Base-by-base conservation (phyloP, 1,140 invertebrate species). In the Drosophila arizonae region DNA sequence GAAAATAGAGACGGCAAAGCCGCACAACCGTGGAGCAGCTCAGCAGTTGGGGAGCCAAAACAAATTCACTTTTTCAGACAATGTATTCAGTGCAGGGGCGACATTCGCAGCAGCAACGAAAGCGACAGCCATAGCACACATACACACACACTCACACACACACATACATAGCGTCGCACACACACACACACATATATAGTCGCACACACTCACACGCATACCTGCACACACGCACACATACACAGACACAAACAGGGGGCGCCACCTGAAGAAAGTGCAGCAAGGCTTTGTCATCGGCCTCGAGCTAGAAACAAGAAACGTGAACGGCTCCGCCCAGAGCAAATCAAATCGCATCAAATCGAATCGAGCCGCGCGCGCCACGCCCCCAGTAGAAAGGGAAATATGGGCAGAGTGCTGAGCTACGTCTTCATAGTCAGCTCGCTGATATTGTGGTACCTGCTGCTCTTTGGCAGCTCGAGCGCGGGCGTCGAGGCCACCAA, bases 41-140 rank as follows among this genome's bases (percentile, higher is more conserved):
- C 61, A 48, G 58, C 36, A 75, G 67, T 72, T 69, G 54, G 54
- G 48, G 67, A 39, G 36, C 65, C 77, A 77, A 71, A 80, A 71
- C 76, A 76, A 86, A 78, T 76, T 88, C 84, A 79, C 68, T 72
- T 80, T 85, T 84, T 88, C 54, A 55, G 62, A 88, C 88, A 88
- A 88, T 88, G 84, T 88, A 88, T 88, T 88, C 85, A 88, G 84
- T 88, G 84, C 84, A 88, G 84, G 84, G 84, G 84, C 84, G 85
- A 88, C 84, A 88, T 89, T 88, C 84, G 80, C 84, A 88, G 79
- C 76, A 77, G 84, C 84, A 87, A 87, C 84, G 84, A 87, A 87
- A 88, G 70, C 84, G 84, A 82, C 84, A 87, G 84, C 79, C 79
- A 86, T 76, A 87, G 57, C 13, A 62, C 64, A 61, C 62, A 57